phyloP scores from a whole-genome alignment of 2,888 invertebrate genomes.

The Pristionchus maxplancki region DNA sequence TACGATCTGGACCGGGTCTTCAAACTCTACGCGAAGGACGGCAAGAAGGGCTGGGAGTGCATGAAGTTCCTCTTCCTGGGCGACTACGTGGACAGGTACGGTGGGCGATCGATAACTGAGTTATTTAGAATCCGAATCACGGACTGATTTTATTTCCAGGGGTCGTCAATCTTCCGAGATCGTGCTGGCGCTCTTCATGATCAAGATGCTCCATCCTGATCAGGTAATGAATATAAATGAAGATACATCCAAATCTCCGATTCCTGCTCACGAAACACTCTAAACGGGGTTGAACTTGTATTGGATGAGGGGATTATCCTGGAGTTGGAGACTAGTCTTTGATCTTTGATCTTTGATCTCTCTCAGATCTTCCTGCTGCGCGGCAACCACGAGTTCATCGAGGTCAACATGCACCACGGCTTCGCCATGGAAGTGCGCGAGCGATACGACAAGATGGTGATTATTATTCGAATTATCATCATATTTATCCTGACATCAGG shows the following conservation, averaged over 20 bases:
- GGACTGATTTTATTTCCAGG: background rate
- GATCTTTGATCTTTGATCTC: too few relatives aligned
- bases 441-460: background rate
- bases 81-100: background rate
- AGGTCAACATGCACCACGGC: background rate
- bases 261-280: too few relatives aligned
- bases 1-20: background rate
- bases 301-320: too few relatives aligned
- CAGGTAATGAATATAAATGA: background rate
- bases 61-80: background rate
- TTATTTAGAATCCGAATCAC: too few relatives aligned
- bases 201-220: slow-evolving; percentile 23
- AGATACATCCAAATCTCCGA: too few relatives aligned
- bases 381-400: background rate
- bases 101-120: too few relatives aligned
- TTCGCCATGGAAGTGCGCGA: background rate
- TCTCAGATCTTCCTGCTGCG: background rate
- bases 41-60: background rate
- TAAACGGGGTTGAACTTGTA: too few relatives aligned
- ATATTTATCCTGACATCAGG: too few relatives aligned
- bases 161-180: background rate
- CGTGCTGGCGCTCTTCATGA: background rate
- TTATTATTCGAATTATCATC: too few relatives aligned
- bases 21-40: background rate
- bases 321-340: too few relatives aligned